Base-by-base conservation (phyloP, 2,797 vertebrate genomes). In the Sebastes vulpes region DNA sequence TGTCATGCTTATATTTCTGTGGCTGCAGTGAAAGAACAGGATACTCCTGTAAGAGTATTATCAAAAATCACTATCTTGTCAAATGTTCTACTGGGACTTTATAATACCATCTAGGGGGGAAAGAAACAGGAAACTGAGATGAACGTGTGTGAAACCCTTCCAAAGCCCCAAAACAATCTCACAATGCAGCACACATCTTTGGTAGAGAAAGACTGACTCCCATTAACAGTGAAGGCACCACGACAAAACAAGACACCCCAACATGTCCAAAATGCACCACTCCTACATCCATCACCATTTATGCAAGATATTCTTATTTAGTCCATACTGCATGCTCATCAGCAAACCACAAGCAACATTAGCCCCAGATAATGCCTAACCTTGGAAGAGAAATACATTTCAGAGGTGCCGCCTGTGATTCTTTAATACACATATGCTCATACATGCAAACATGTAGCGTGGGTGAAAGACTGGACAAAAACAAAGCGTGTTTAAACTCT, bases 261-360 rank as follows among this genome's bases (percentile, higher is more conserved):
- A 42, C 20, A 67, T 58, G 57, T 35, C 31, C n/a, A 66, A 61
- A 81, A 77, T 38, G 35, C 70, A 75, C 65, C 75, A 76, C 53
- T 42, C 64, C 68, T 20, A 59, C 35, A 86, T 26, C 63, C 3
- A 76, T 25, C 66, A 75, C 60, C 16, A 14, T 53, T 59, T 31
- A 48, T 31, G 20, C n/a, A 38, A 25, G 16, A 57, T 28, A 23
- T 69, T 75, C 26, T 64, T 12, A 68, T 80, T 73, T 58, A 81
- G 46, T 60, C 25, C 48, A 81, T 48, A 83, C 1, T 16, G 53
- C 82, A 90, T 84, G 72, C 80, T 73, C 63, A 83, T 82, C 59
- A 72, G 52, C 70, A 75, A 79, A 79, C 38, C 42, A 78, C 56
- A 79, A 67, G 68, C 70, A 77, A 61, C 52, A 75, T 53, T 28